A percentile compares a stretch with the other conserved stretches of the same genome.
Conservation (phyloP, 2,888 invertebrate species). For the Brachyptera putata region DNA sequence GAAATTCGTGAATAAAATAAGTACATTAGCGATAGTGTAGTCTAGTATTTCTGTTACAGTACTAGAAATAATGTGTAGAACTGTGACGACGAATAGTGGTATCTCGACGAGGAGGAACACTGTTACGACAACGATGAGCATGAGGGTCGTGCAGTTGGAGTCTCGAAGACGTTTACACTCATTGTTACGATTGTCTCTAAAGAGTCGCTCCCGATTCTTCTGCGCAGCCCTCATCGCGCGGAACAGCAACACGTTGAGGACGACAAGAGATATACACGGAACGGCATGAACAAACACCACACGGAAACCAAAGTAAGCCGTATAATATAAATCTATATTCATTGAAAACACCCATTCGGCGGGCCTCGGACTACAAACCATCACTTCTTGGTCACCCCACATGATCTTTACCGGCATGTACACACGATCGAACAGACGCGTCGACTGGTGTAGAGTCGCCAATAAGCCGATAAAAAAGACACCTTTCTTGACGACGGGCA, state of each 20-base stretch:
- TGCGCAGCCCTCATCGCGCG: slow-evolving; percentile 82
- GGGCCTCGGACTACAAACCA: slow-evolving; percentile 59
- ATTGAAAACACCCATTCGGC: slow-evolving; percentile 69
- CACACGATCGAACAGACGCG: slow-evolving; percentile 72
- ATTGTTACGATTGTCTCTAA: slow-evolving; percentile 71
- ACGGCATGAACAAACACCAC: slow-evolving; percentile 88
- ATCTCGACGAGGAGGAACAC: slow-evolving; percentile 81
- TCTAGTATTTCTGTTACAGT: slow-evolving; percentile 67
- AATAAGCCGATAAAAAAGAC: slow-evolving; percentile 72
- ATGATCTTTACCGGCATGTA: slow-evolving; percentile 57
- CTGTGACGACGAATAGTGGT: slow-evolving; percentile 76
- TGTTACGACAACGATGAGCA: slow-evolving; percentile 82
- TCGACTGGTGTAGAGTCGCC: slow-evolving; percentile 77
- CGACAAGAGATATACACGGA: slow-evolving; percentile 83
- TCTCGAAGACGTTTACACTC: slow-evolving; percentile 75
- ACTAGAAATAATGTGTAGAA: slow-evolving; percentile 77
- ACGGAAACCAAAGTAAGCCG: slow-evolving; percentile 77
- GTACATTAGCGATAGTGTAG: slow-evolving; percentile 70
- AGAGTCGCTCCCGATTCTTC: slow-evolving; percentile 67
- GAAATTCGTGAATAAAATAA: slow-evolving; percentile 82
- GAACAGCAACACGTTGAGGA: slow-evolving; percentile 83
- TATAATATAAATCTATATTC: slow-evolving; percentile 72
- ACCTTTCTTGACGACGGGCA: slow-evolving; percentile 71
- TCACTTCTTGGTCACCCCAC: slow-evolving; percentile 65
- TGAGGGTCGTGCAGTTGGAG: slow-evolving; percentile 80